Evolutionary conservation across 2,797 vertebrate genomes (phyloP).

Genomic region (Trematocara caparti): DNA sequence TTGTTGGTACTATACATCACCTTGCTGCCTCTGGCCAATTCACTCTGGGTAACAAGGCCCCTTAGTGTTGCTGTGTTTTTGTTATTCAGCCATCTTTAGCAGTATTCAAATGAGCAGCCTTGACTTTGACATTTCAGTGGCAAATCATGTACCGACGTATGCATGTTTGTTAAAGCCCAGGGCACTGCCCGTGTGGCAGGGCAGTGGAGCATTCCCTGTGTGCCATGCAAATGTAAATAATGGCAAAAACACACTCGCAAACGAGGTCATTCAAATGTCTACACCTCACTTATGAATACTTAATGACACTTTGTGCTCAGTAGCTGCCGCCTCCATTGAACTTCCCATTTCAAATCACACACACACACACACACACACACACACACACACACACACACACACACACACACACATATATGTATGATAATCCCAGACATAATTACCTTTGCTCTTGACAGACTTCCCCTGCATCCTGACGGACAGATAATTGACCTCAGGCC

Average conservation of each 20-base stretch:
- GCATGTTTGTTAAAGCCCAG: slow-evolving; percentile 67
- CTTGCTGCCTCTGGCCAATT: slow-evolving; percentile 53
- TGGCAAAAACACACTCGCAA: slow-evolving; percentile 69
- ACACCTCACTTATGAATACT: slow-evolving; percentile 79
- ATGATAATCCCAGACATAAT: too few relatives aligned
- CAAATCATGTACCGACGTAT: slow-evolving; percentile 67
- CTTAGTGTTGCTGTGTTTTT: slow-evolving; percentile 60
- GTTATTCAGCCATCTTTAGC: slow-evolving; percentile 73
- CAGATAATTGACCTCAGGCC: background rate
- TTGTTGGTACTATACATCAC: slow-evolving; percentile 45
- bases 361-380: background rate
- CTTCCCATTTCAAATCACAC: slow-evolving; percentile 1
- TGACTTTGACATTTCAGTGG: slow-evolving; percentile 76
- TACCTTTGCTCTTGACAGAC: too few relatives aligned
- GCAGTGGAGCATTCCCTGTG: slow-evolving; percentile 61
- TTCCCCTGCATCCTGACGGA: background rate
- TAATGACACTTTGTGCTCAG: slow-evolving; percentile 71
- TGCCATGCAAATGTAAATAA: slow-evolving; percentile 76
- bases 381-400: background rate
- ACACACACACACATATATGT: background rate
- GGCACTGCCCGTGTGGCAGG: slow-evolving; percentile 68
- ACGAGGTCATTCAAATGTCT: slow-evolving; percentile 75
- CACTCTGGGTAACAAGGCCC: slow-evolving; percentile 56
- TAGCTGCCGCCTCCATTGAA: slow-evolving; percentile 48
- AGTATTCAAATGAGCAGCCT: slow-evolving; percentile 80